Evolutionary conservation across 2,888 invertebrate species (phyloP).

Genomic region (Andrena bucephala): DNA sequence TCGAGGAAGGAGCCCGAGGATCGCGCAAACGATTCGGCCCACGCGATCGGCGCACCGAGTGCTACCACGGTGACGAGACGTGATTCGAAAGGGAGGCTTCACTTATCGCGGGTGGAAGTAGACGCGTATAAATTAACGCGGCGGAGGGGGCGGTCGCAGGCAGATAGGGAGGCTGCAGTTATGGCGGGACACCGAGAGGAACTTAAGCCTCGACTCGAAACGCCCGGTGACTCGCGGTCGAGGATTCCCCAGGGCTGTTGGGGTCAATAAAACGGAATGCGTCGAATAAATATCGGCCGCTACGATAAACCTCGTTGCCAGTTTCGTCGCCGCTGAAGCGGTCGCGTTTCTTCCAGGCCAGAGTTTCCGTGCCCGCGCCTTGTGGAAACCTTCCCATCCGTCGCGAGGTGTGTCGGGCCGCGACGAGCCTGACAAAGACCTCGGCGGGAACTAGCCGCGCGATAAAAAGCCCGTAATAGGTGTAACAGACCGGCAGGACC

Average conservation of each 20-base stretch:
- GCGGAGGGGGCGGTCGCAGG: slow-evolving; percentile 19
- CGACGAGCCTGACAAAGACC: slow-evolving; percentile 9
- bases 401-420: neutral
- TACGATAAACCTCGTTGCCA: slow-evolving; percentile 43
- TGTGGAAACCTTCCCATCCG: slow-evolving; percentile 28
- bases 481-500: slow-evolving; percentile 10
- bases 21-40: slow-evolving; percentile 46
- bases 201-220: slow-evolving; percentile 19
- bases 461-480: slow-evolving; percentile 45
- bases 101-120: slow-evolving; percentile 70
- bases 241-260: slow-evolving; percentile 28
- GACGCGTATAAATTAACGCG: slow-evolving; percentile 69
- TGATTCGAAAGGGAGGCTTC: slow-evolving; percentile 46
- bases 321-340: slow-evolving; percentile 1
- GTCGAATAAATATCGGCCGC: slow-evolving; percentile 62
- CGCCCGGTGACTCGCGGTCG: slow-evolving; percentile 33
- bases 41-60: slow-evolving; percentile 66
- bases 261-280: slow-evolving; percentile 68
- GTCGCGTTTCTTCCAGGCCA: slow-evolving; percentile 10
- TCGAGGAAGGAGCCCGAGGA: slow-evolving; percentile 1
- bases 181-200: slow-evolving; percentile 59
- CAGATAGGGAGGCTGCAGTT: slow-evolving; percentile 56
- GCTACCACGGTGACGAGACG: slow-evolving; percentile 59
- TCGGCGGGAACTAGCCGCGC: neutral
- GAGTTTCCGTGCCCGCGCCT: neutral